A percentile compares a stretch with the other conserved stretches of the same genome.
Conservation (phyloP, 2,113 vertebrate species). For the Mesitornis unicolor region DNA sequence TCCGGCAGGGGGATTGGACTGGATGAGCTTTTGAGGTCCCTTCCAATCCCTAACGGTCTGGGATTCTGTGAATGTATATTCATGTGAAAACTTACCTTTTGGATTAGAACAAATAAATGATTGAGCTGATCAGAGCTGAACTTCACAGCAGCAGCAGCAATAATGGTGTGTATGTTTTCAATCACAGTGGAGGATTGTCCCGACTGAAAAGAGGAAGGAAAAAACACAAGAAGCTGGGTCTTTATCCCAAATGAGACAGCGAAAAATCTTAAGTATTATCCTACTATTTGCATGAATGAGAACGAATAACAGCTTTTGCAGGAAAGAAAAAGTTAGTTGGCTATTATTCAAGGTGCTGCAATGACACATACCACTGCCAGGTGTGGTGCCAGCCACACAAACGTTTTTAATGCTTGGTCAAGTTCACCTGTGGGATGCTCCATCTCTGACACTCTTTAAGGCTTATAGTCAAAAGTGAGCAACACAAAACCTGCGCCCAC, state of each 20-base stretch:
- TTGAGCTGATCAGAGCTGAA: slow-evolving; percentile 96
- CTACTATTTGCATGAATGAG: not conserved
- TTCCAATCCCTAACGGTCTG: no score
- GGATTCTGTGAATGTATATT: not conserved
- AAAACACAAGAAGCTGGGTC: not conserved
- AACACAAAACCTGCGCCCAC: slow-evolving; percentile 10
- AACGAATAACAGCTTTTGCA: not conserved
- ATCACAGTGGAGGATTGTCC: slow-evolving; percentile 98
- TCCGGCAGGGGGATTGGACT: no score
- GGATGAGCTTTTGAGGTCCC: no score
- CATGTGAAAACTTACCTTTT: slow-evolving; percentile 81
- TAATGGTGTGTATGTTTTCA: slow-evolving; percentile 97
- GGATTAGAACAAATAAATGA: slow-evolving; percentile 96
- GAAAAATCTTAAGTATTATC: not conserved
- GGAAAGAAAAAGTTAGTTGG: not conserved
- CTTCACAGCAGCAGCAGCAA: slow-evolving; percentile 96
- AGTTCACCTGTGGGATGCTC: not conserved
- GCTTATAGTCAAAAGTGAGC: slow-evolving; percentile 22
- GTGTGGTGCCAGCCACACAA: not conserved
- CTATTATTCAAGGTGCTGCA: not conserved
- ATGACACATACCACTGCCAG: not conserved
- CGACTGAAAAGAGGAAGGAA: slow-evolving; percentile 73
- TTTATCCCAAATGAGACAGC: not conserved
- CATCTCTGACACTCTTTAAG: not conserved
- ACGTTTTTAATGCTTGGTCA: not conserved